Conservation (phyloP, 2,113 vertebrate genomes). For the Nyctibius bracteatus region DNA sequence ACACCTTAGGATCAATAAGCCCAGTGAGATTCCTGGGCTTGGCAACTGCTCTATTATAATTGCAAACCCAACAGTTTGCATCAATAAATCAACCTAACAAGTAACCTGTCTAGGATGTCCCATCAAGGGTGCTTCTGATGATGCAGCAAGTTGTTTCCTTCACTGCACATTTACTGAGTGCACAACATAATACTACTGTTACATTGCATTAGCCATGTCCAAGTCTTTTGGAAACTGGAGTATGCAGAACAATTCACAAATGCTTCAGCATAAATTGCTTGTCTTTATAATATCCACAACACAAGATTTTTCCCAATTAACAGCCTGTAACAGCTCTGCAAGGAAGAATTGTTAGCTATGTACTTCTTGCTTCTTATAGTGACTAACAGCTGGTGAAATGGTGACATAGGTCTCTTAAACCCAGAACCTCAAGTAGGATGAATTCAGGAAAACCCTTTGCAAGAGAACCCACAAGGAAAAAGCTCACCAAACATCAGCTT, state of each 20-base stretch:
- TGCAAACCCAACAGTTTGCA: conserved; percentile 32
- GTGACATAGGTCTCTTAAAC: not conserved
- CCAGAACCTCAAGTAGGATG: not conserved
- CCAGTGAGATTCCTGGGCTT: not conserved
- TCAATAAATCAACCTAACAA: conserved; percentile 51
- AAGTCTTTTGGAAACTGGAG: not conserved
- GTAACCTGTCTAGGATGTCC: not conserved
- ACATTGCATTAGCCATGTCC: not conserved
- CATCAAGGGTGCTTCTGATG: conserved; percentile 19
- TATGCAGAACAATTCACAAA: not conserved
- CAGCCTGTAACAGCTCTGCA: not conserved
- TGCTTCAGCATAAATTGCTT: not conserved
- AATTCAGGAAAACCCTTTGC: not conserved
- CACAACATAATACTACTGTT: not conserved
- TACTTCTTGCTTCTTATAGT: not conserved
- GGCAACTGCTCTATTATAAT: conserved; percentile 11
- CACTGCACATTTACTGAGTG: not conserved
- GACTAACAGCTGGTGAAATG: not conserved
- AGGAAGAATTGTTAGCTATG: not conserved
- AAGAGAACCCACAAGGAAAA: not conserved
- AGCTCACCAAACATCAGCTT: not conserved
- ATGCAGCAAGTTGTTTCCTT: conserved; percentile 8
- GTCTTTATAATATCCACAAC: not conserved
- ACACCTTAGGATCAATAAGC: conserved; percentile 6
- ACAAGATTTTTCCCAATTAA: not conserved